A percentile compares a stretch with the other conserved stretches of the same genome.
These are phyloP conservation scores for Paracentrotus lividus DNA, from an alignment of 53 echinoderm and acorn worm species.

Conservation along the genomic window DNA sequence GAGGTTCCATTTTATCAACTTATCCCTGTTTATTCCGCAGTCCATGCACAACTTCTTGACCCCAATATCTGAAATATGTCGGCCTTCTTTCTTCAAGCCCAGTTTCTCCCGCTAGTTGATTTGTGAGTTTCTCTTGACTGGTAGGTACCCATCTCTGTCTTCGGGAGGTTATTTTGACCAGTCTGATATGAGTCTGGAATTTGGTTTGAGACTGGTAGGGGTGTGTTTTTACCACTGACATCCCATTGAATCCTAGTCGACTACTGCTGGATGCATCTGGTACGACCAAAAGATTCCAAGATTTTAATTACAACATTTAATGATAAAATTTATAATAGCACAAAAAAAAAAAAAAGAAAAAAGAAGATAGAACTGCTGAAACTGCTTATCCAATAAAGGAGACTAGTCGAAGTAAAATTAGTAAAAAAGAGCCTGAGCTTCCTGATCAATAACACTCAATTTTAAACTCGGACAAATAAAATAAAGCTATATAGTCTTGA, in stretches of 20 bases:
- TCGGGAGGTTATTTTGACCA: not conserved
- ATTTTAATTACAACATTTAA: not conserved
- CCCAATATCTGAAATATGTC: not conserved
- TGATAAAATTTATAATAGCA: not conserved
- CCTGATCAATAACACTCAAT: too few relatives aligned
- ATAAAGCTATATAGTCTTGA: too few relatives aligned
- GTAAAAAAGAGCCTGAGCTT: too few relatives aligned
- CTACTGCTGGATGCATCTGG: slow-evolving; percentile 38
- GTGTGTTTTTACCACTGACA: not conserved
- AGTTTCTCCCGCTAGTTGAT: not conserved
- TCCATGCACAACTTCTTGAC: not conserved
- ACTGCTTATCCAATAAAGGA: too few relatives aligned
- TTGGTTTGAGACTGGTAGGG: slow-evolving; percentile 23
- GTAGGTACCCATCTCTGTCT: too few relatives aligned
- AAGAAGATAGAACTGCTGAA: too few relatives aligned
- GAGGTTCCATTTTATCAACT: not conserved
- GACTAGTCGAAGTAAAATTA: too few relatives aligned
- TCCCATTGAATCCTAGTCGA: not conserved
- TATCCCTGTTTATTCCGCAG: not conserved
- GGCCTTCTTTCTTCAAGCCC: not conserved
- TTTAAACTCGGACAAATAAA: too few relatives aligned
- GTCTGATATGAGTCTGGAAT: slow-evolving; percentile 2
- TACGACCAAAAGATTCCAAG: not conserved
- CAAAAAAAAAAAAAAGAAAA: too few relatives aligned
- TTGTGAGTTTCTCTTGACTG: not conserved